Percentiles rank a stretch among this genome's conserved stretches.
These are phyloP conservation scores for Cheilosia scutellata DNA, from an alignment of 2,888 invertebrate genomes.

Conservation along the genomic window DNA sequence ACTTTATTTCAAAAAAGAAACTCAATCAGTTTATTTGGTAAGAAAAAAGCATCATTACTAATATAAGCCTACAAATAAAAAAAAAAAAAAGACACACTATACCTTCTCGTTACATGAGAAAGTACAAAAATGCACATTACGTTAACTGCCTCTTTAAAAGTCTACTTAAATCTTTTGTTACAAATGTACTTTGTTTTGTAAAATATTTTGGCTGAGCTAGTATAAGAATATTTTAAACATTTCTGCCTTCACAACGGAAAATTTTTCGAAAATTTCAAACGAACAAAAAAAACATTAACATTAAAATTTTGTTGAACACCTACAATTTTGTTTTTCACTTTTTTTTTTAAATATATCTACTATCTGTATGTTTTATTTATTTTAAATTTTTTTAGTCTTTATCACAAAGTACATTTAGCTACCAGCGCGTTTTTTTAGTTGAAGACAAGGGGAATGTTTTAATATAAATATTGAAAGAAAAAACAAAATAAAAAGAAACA, in stretches of 20 bases:
- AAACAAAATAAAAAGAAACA: conserved; percentile 11
- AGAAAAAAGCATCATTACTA: conserved; percentile 46
- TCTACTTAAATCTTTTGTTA: conserved; percentile 12
- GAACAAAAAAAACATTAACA: conserved; percentile 15
- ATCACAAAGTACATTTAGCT: conserved; percentile 70
- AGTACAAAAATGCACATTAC: conserved; percentile 47
- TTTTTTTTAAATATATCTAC: conserved; percentile 42
- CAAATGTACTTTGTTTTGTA: conserved; percentile 24
- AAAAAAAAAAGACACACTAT: conserved; percentile 1
- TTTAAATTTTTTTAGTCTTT: conserved; percentile 57
- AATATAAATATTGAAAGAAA: conserved; percentile 55
- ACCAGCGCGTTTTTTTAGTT: conserved; percentile 61
- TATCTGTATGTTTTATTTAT: conserved; percentile 8
- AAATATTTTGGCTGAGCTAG: conserved; percentile 49
- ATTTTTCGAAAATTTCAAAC: conserved; percentile 21
- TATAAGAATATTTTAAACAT: conserved; percentile 53
- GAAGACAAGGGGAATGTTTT: conserved; percentile 56
- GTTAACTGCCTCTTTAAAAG: conserved; percentile 30
- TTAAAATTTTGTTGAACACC: conserved; percentile 41
- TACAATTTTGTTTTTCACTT: conserved; percentile 14
- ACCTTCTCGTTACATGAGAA: conserved; percentile 1
- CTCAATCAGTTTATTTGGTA: conserved; percentile 47
- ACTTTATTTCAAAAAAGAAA: conserved; percentile 64
- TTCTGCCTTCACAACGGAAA: conserved; percentile 48
- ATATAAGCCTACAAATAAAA: conserved; percentile 45